phyloP scores from a whole-genome alignment of 2,888 invertebrate genomes.

The Crioceris asparagi region DNA sequence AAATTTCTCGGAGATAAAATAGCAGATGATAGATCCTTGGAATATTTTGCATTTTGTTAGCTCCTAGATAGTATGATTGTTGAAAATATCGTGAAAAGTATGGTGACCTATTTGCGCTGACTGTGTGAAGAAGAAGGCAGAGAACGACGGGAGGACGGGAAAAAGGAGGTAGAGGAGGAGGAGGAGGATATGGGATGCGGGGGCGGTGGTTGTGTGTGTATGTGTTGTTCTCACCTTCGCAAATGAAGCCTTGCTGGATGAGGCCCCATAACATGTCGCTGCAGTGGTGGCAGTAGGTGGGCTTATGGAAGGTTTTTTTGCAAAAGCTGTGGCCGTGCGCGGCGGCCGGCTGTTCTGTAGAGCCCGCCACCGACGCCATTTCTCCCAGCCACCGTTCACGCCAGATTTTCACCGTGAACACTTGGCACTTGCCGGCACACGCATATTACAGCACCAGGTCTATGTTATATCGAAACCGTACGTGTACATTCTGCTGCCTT shows the following conservation, averaged over 20 bases:
- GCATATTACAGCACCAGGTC: constrained; percentile 38
- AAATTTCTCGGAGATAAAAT: no score
- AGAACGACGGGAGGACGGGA: constrained; percentile 10
- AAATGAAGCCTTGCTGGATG: constrained; percentile 98
- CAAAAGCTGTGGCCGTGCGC: constrained; percentile 92
- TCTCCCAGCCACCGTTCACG: constrained; percentile 48
- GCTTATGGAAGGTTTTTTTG: constrained; percentile 99
- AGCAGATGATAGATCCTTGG: no score
- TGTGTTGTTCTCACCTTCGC: constrained; percentile 95
- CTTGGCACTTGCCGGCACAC: constrained; percentile 37
- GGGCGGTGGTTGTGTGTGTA: background rate
- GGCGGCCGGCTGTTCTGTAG: constrained; percentile 48
- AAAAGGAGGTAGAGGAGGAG: constrained; percentile 7
- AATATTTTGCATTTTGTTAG: no score
- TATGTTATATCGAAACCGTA: constrained; percentile 49
- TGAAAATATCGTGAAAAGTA: no score
- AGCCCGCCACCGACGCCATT: constrained; percentile 42
- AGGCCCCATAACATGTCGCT: constrained; percentile 99
- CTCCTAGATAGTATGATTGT: no score
- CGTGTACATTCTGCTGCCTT: constrained; percentile 43
- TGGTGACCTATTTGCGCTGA: constrained; percentile 17
- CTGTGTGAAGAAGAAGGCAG: constrained; percentile 11
- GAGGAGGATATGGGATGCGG: constrained; percentile 2
- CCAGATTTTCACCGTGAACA: constrained; percentile 51
- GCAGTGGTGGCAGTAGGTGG: constrained; percentile 99